phyloP scores from a whole-genome alignment of 1,140 invertebrate species.

The Potamilus streckersoni region DNA sequence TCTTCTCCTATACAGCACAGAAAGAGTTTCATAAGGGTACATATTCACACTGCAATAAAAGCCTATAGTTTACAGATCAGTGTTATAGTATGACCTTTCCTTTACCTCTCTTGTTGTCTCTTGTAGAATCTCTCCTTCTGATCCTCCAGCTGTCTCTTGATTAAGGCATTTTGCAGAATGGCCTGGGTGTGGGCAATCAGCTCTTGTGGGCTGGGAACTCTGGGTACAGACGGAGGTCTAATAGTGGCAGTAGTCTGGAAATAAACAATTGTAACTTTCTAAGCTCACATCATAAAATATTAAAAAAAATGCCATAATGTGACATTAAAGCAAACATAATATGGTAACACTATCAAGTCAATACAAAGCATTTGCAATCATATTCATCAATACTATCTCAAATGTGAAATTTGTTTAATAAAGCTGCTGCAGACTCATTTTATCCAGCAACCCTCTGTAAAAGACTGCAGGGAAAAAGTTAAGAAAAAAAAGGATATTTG shows the following conservation, averaged over 20 bases:
- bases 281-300: too few species aligned
- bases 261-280: too few species aligned
- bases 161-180: constrained; percentile 84
- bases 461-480: too few species aligned
- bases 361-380: too few species aligned
- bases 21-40: neutral
- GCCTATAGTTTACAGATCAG: neutral
- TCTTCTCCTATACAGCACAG: neutral
- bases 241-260: constrained; percentile 40
- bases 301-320: too few species aligned
- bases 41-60: neutral
- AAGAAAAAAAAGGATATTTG: too few species aligned
- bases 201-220: constrained; percentile 85
- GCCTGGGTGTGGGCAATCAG: constrained; percentile 84
- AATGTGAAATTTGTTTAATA: too few species aligned
- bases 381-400: too few species aligned
- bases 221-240: constrained; percentile 65
- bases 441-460: too few species aligned
- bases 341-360: too few species aligned
- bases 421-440: too few species aligned
- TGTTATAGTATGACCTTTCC: neutral
- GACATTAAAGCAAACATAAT: neutral
- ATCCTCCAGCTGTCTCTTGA: constrained; percentile 88
- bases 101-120: constrained; percentile 75
- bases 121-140: constrained; percentile 85